These are phyloP conservation scores for Sarotherodon lohbergeri DNA, from an alignment of 2,113 vertebrate genomes.

Conservation along the genomic window DNA sequence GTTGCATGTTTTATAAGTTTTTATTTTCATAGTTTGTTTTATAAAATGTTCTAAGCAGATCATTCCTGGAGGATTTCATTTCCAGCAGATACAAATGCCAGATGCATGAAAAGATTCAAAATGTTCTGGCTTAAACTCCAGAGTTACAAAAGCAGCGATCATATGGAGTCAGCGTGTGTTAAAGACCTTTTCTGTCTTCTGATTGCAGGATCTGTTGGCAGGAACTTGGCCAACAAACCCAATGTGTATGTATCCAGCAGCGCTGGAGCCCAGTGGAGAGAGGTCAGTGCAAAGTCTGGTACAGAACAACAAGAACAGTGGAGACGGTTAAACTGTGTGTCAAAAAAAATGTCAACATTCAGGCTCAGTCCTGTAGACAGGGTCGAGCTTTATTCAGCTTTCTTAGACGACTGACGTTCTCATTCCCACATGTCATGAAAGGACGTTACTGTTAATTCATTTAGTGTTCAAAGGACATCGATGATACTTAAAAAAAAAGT, in stretches of 20 bases:
- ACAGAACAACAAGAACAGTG: neutral
- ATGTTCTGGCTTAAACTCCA: neutral
- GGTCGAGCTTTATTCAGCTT: neutral
- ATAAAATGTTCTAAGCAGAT: neutral
- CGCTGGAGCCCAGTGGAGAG: constrained; percentile 89
- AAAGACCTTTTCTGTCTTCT: neutral
- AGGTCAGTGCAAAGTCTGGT: constrained; percentile 75
- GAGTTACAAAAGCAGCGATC: neutral
- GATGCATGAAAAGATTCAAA: neutral
- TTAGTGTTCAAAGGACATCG: neutral
- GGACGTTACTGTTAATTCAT: neutral
- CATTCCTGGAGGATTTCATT: neutral
- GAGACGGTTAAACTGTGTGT: neutral
- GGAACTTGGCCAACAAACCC: constrained; percentile 89
- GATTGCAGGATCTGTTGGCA: constrained; percentile 85
- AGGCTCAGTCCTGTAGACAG: neutral
- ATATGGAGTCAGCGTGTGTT: neutral
- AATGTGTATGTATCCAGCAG: constrained; percentile 95
- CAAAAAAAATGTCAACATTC: neutral
- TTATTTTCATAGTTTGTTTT: neutral
- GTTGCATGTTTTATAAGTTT: neutral
- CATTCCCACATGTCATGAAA: neutral
- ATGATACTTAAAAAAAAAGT: neutral
- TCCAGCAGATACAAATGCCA: neutral
- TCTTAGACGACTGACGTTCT: neutral